Evolutionary conservation across 2,888 invertebrate genomes (phyloP).

Genomic region (Chymomyza procnemis): DNA sequence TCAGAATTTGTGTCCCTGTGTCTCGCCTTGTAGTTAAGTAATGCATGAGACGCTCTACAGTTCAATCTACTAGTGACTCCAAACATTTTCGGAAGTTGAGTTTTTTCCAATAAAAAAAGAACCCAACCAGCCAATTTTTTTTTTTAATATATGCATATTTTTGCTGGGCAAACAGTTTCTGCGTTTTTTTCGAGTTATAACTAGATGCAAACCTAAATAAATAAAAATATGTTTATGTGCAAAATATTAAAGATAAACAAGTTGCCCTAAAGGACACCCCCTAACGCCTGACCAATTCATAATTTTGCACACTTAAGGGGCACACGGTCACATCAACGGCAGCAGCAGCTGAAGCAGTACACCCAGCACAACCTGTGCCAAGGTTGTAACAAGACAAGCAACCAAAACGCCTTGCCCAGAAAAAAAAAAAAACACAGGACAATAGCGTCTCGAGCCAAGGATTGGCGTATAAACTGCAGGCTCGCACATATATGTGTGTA

Average conservation of each 20-base stretch:
- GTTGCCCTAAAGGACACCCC: conserved; percentile 27
- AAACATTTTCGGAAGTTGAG: no score
- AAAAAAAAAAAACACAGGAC: no score
- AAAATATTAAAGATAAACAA: conserved; percentile 75
- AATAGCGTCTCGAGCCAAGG: conserved; percentile 3
- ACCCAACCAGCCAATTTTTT: conserved; percentile 36
- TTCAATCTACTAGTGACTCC: no score
- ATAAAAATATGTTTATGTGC: conserved; percentile 77
- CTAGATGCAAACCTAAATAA: conserved; percentile 68
- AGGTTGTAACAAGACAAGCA: conserved; percentile 37
- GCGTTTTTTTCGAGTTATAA: conserved; percentile 32
- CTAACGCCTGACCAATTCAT: conserved; percentile 67
- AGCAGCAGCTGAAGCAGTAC: conserved; percentile 1
- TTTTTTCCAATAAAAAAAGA: no score
- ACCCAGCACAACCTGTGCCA: conserved; percentile 62
- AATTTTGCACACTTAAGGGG: conserved; percentile 65
- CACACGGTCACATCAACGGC: conserved; percentile 1
- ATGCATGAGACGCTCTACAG: no score
- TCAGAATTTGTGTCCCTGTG: no score
- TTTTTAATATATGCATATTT: conserved; percentile 63
- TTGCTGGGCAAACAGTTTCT: conserved; percentile 46
- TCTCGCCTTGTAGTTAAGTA: no score
- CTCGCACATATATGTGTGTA: conserved; percentile 56
- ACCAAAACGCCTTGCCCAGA: not conserved
- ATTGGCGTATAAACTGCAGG: conserved; percentile 59